phyloP scores from a whole-genome alignment of 2,797 vertebrate species.

The Lagodon rhomboides region DNA sequence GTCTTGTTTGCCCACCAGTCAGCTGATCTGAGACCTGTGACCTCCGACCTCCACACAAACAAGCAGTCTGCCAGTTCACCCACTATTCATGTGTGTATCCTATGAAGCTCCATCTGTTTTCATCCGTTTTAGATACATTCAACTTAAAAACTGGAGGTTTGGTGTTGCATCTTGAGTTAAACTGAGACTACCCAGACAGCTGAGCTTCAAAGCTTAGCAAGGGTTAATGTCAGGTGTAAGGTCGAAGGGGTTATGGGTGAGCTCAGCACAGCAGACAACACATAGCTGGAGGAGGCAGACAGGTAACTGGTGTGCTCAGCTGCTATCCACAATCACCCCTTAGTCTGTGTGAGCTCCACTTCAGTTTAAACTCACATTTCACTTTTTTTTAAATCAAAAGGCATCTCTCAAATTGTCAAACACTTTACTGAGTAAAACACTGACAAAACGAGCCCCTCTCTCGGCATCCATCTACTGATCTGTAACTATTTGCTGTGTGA shows the following conservation, averaged over 20 bases:
- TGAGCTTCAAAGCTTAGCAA: not conserved
- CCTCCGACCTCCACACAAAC: conserved; percentile 29
- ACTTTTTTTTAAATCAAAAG: not conserved
- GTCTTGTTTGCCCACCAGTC: conserved; percentile 38
- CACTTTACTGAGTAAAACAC: not conserved
- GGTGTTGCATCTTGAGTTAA: conserved; percentile 5
- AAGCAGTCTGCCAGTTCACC: not conserved
- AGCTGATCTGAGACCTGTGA: conserved; percentile 46
- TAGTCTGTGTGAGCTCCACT: not conserved
- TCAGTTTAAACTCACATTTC: conserved; percentile 1
- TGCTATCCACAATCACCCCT: not conserved
- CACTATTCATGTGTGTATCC: not conserved
- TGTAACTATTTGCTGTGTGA: not conserved
- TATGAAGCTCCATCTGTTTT: too few relatives aligned
- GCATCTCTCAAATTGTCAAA: not conserved
- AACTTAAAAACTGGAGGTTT: not conserved
- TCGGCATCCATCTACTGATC: not conserved
- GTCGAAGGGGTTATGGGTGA: conserved; percentile 6
- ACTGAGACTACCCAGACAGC: not conserved
- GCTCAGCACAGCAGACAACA: conserved; percentile 10
- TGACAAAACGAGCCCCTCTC: not conserved
- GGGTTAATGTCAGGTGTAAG: not conserved
- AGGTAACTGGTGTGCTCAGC: not conserved
- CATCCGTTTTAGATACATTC: not conserved
- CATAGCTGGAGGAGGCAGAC: not conserved